Evolutionary conservation across 2,888 invertebrate genomes (phyloP).

Genomic region (Diadegma fenestrale): DNA sequence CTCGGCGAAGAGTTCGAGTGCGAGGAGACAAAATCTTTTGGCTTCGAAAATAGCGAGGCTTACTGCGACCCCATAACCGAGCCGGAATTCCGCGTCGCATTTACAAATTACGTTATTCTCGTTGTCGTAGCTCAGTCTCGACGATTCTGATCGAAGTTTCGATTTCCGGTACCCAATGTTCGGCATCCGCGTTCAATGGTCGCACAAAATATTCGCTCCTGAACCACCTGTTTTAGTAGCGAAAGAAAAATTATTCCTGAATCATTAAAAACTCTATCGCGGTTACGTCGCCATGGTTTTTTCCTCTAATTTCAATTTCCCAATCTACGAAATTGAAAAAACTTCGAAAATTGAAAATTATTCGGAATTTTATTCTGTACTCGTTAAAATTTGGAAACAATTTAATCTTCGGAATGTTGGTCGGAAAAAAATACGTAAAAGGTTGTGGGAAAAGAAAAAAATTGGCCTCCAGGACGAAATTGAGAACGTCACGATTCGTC

Average conservation of each 20-base stretch:
- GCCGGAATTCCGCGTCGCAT: slow-evolving; percentile 76
- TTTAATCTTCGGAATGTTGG: neutral
- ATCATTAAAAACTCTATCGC: too few relatives aligned
- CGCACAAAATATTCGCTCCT: neutral
- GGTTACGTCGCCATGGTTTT: too few relatives aligned
- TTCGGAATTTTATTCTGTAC: too few relatives aligned
- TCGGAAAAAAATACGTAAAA: neutral
- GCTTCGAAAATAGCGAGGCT: slow-evolving; percentile 79
- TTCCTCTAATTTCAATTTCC: too few relatives aligned
- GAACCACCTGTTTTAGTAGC: neutral
- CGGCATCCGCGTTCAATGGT: slow-evolving; percentile 62
- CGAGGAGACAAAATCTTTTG: slow-evolving; percentile 79
- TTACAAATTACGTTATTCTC: slow-evolving; percentile 63
- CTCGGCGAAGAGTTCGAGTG: slow-evolving; percentile 79
- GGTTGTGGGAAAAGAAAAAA: neutral
- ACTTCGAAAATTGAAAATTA: too few relatives aligned
- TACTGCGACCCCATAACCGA: slow-evolving; percentile 77
- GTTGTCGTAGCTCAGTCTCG: slow-evolving; percentile 15
- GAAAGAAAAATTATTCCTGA: neutral
- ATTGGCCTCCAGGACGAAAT: slow-evolving; percentile 10
- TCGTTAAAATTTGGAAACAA: too few relatives aligned
- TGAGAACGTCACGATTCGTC: slow-evolving; percentile 32
- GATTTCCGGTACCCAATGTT: slow-evolving; percentile 30
- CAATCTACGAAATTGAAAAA: too few relatives aligned
- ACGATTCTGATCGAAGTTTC: slow-evolving; percentile 32